These are phyloP conservation scores for Disparrhopalites patrizii DNA, from an alignment of 2,888 invertebrate species.

Conservation along the genomic window DNA sequence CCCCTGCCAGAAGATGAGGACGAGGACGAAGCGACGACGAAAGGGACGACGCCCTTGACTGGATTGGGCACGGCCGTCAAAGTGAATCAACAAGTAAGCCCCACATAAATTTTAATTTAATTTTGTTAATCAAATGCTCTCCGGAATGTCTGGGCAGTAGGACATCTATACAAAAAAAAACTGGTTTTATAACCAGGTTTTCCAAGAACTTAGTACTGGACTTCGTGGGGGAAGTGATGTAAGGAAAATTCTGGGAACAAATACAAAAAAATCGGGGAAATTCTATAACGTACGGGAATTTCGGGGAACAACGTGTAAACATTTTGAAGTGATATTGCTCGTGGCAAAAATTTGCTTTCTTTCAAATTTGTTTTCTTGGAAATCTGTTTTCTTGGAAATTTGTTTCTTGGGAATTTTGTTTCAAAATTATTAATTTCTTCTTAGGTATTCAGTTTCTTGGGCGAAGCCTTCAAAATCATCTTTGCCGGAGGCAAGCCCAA, in stretches of 20 bases:
- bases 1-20: conserved; percentile 21
- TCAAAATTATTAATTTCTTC: too few relatives aligned
- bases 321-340: too few relatives aligned
- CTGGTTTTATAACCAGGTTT: conserved; percentile 6
- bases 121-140: not conserved
- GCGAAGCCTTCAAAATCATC: conserved; percentile 29
- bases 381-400: too few relatives aligned
- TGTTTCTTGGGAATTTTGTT: too few relatives aligned
- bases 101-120: not conserved
- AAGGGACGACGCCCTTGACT: conserved; percentile 27
- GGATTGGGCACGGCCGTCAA: conserved; percentile 32
- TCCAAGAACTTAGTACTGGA: not conserved
- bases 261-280: too few relatives aligned
- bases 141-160: not conserved
- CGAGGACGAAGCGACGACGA: conserved; percentile 17
- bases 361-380: too few relatives aligned
- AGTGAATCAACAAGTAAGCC: conserved; percentile 33
- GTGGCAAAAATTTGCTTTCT: too few relatives aligned
- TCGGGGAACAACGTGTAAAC: too few relatives aligned
- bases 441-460: conserved; percentile 30
- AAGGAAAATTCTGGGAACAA: too few relatives aligned
- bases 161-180: not conserved
- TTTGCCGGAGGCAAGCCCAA: conserved; percentile 19
- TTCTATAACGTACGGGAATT: too few relatives aligned
- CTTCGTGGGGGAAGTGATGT: too few relatives aligned